Percentiles rank a stretch among this genome's conserved stretches.
These are phyloP conservation scores for Diadema setosum DNA, from an alignment of 35 echinoderm and acorn worm species.

Conservation along the genomic window DNA sequence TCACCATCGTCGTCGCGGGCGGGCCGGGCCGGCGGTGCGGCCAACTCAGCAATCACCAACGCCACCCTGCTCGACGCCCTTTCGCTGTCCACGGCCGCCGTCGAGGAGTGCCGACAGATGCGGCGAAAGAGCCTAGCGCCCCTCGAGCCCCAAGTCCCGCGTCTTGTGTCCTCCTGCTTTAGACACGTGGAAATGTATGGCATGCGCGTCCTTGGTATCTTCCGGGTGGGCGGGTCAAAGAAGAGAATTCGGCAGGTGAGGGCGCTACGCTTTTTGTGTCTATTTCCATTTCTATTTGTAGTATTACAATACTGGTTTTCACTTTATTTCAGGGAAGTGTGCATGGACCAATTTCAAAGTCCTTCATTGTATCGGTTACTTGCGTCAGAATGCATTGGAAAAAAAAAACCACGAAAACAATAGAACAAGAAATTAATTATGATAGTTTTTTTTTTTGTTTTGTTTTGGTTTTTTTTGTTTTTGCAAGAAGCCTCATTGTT, in stretches of 20 bases:
- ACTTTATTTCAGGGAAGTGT: too few species aligned
- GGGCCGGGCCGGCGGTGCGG: background rate
- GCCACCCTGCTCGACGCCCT: constrained; percentile 64
- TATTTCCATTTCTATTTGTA: too few species aligned
- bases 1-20: background rate
- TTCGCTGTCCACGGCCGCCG: constrained; percentile 73
- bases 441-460: too few species aligned
- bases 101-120: constrained; percentile 57
- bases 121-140: constrained; percentile 68
- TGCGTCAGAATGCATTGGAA: too few species aligned
- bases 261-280: background rate
- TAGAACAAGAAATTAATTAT: too few species aligned
- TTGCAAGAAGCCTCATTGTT: too few species aligned
- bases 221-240: constrained; percentile 95
- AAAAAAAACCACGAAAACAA: too few species aligned
- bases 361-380: too few species aligned
- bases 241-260: constrained; percentile 93
- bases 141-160: constrained; percentile 75
- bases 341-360: too few species aligned
- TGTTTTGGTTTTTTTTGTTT: too few species aligned
- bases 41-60: constrained; percentile 11
- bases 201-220: constrained; percentile 79
- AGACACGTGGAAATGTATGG: constrained; percentile 75
- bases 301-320: too few species aligned
- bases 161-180: constrained; percentile 83